A percentile compares a stretch with the other conserved stretches of the same genome.
phyloP scores from a whole-genome alignment of 2,888 invertebrate species.

The Tetheella fluctuosa region DNA sequence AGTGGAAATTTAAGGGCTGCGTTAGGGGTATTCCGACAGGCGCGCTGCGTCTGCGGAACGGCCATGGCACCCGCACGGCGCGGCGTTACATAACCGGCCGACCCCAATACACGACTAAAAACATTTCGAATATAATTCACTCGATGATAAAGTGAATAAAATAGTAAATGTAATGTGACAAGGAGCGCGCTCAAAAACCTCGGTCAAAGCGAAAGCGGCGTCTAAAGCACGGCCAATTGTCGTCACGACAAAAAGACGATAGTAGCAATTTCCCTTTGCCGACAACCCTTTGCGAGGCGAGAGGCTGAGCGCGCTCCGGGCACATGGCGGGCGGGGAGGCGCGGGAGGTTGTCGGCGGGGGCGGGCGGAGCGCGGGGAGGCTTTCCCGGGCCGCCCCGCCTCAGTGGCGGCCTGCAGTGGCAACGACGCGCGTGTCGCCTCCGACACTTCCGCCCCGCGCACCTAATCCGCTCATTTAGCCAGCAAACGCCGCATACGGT shows the following conservation, averaged over 20 bases:
- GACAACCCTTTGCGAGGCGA: slow-evolving; percentile 78
- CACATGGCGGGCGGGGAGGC: slow-evolving; percentile 69
- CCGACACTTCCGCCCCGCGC: slow-evolving; percentile 81
- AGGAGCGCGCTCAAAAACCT: slow-evolving; percentile 21
- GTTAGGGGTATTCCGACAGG: slow-evolving; percentile 68
- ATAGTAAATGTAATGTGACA: slow-evolving; percentile 31
- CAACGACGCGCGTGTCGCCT: slow-evolving; percentile 82
- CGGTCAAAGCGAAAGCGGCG: slow-evolving; percentile 54
- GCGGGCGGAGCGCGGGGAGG: slow-evolving; percentile 61
- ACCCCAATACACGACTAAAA: slow-evolving; percentile 46
- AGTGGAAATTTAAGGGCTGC: slow-evolving; percentile 81
- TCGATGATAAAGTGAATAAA: slow-evolving; percentile 22
- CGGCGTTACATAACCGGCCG: slow-evolving; percentile 57
- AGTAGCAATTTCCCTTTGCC: slow-evolving; percentile 73
- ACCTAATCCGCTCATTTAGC: slow-evolving; percentile 77
- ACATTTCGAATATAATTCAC: slow-evolving; percentile 29
- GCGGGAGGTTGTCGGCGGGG: slow-evolving; percentile 25
- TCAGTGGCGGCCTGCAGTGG: slow-evolving; percentile 83
- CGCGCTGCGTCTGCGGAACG: slow-evolving; percentile 60
- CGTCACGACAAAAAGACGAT: slow-evolving; percentile 67
- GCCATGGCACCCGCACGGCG: slow-evolving; percentile 55
- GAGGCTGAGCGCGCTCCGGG: slow-evolving; percentile 67
- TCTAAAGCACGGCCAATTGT: slow-evolving; percentile 63
- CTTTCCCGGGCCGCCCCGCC: slow-evolving; percentile 81
- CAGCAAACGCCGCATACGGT: slow-evolving; percentile 78